Evolutionary conservation across 2,113 vertebrate genomes (phyloP).

Genomic region (Aegotheles bennettii): DNA sequence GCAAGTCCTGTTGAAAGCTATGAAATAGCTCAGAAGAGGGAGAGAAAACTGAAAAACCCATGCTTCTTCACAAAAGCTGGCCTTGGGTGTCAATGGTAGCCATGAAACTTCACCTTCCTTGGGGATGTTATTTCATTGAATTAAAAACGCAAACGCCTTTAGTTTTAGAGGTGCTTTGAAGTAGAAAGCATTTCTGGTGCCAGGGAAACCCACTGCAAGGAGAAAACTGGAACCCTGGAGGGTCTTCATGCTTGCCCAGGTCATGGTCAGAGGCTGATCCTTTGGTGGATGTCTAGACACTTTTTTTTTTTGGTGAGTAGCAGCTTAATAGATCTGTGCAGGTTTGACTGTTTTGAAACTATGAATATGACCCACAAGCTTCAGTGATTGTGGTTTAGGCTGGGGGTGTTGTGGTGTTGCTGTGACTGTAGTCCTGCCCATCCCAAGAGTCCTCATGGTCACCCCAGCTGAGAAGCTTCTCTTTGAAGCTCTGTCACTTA

Average conservation of each 20-base stretch:
- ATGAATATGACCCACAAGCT: fast-evolving
- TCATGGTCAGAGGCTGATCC: not conserved
- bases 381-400: not conserved
- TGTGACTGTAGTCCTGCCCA: not conserved
- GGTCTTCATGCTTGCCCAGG: not conserved
- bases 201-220: not conserved
- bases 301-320: not conserved
- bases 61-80: not conserved
- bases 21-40: not conserved
- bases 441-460: not conserved
- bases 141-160: not conserved
- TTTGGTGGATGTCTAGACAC: not conserved
- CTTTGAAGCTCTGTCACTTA: not conserved
- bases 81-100: not conserved
- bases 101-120: not conserved
- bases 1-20: not conserved
- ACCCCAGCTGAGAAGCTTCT: not conserved
- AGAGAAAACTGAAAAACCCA: not conserved
- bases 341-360: not conserved
- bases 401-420: not conserved
- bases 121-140: not conserved
- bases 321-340: not conserved
- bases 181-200: not conserved
- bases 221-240: not conserved
- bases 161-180: not conserved